Evolutionary conservation across 2,888 invertebrate genomes (phyloP).

Genomic region (Drosophila putrida): DNA sequence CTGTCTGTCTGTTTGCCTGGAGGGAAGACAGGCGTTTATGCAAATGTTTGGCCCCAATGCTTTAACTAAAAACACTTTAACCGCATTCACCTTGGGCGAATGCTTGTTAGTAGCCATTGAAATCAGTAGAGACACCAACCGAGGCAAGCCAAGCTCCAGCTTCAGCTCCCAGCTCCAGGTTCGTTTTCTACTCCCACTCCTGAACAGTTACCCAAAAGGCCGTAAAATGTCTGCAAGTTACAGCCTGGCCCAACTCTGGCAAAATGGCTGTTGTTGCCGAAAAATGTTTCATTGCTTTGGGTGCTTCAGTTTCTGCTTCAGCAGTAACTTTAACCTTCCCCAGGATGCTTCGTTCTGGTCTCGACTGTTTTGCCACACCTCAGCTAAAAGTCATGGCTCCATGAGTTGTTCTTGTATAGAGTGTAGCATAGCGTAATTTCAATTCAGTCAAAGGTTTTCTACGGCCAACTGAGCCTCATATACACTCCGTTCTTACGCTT

Average conservation of each 20-base stretch:
- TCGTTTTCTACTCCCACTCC: background rate
- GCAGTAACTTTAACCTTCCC: background rate
- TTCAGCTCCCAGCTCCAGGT: constrained; percentile 4
- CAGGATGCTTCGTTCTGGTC: constrained; percentile 37
- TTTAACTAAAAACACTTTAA: constrained; percentile 82
- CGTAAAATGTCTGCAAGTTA: constrained; percentile 81
- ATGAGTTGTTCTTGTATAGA: constrained; percentile 65
- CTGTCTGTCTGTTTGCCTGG: constrained; percentile 41
- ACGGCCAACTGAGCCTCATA: constrained; percentile 53
- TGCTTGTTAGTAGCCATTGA: constrained; percentile 81
- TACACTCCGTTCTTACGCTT: background rate
- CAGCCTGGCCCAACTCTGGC: constrained; percentile 43
- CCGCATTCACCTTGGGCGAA: constrained; percentile 78
- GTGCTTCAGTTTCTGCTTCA: constrained; percentile 29
- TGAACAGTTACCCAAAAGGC: constrained; percentile 62
- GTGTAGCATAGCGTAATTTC: constrained; percentile 78
- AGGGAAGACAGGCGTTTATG: constrained; percentile 66
- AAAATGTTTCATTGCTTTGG: constrained; percentile 78
- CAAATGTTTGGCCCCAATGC: constrained; percentile 75
- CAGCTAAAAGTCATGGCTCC: constrained; percentile 56
- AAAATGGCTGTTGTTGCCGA: constrained; percentile 62
- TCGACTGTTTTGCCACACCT: constrained; percentile 52
- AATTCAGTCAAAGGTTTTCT: constrained; percentile 76
- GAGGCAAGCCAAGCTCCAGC: background rate
- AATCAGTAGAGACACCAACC: constrained; percentile 59